Percentiles rank a stretch among this genome's conserved stretches.
Evolutionary conservation across 2,888 invertebrate species (phyloP).

Genomic region (Himalopsyche tibetana): DNA sequence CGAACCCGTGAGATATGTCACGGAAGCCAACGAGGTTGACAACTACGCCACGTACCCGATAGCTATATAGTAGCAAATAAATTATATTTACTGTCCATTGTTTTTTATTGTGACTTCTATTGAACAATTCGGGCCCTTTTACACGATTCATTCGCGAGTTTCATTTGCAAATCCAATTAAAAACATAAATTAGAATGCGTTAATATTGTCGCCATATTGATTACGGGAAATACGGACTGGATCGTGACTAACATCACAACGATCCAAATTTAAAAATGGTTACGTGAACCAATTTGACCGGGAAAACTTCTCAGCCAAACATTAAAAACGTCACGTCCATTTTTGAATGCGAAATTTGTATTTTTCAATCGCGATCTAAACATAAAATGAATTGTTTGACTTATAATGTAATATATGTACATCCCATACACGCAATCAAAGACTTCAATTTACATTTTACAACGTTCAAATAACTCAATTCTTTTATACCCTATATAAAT

Average conservation of each 20-base stretch:
- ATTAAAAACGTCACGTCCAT: background rate
- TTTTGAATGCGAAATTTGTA: conserved; percentile 10
- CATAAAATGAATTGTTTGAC: background rate
- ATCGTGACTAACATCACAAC: conserved; percentile 31
- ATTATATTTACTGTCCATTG: background rate
- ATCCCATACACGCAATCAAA: no score
- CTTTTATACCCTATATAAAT: no score
- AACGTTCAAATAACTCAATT: no score
- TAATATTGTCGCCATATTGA: conserved; percentile 34
- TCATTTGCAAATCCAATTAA: conserved; percentile 28
- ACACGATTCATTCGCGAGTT: background rate
- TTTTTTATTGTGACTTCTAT: background rate
- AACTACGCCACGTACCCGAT: no score
- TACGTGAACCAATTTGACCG: conserved; percentile 28
- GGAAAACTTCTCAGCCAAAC: background rate
- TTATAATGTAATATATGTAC: no score
- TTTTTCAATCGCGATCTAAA: background rate
- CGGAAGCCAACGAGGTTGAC: no score
- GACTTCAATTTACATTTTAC: no score
- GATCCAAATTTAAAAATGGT: conserved; percentile 35
- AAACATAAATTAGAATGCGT: conserved; percentile 34
- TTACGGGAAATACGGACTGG: conserved; percentile 20
- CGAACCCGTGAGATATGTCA: no score
- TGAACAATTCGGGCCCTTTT: background rate
- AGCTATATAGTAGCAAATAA: no score